phyloP scores from a whole-genome alignment of 2,113 vertebrate species.

The Phalacrocorax aristotelis region DNA sequence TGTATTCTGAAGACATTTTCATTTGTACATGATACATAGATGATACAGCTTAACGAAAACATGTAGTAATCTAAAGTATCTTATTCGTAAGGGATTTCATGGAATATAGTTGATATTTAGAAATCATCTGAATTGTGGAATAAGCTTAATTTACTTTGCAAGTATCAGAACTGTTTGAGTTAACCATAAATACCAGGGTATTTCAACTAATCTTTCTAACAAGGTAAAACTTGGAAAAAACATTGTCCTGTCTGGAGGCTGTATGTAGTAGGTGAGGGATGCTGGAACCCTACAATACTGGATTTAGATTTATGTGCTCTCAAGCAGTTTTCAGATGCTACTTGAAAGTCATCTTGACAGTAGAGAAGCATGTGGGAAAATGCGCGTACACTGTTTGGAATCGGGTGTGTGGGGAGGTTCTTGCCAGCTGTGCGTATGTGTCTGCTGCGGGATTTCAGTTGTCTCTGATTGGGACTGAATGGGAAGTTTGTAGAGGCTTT shows the following conservation, averaged over 20 bases:
- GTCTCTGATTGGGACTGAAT: background rate
- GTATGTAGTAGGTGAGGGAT: background rate
- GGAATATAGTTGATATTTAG: background rate
- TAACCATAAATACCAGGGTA: background rate
- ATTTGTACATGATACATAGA: background rate
- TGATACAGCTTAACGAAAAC: background rate
- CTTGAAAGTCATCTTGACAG: background rate
- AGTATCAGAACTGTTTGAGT: background rate
- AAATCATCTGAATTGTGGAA: background rate
- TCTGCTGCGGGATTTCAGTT: background rate
- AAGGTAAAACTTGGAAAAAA: background rate
- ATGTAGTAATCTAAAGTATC: background rate
- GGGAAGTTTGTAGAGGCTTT: background rate
- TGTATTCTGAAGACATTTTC: background rate
- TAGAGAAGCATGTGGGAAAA: background rate
- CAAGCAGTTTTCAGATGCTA: background rate
- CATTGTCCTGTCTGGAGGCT: background rate
- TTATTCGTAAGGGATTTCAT: background rate
- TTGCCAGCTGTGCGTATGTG: background rate
- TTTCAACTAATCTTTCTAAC: background rate
- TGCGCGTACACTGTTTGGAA: accelerated
- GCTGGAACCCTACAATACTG: background rate
- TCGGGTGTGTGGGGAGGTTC: background rate
- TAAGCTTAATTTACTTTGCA: background rate
- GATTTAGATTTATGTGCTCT: background rate